phyloP scores from a whole-genome alignment of 1,140 invertebrate species.

The Drosophila takahashii region DNA sequence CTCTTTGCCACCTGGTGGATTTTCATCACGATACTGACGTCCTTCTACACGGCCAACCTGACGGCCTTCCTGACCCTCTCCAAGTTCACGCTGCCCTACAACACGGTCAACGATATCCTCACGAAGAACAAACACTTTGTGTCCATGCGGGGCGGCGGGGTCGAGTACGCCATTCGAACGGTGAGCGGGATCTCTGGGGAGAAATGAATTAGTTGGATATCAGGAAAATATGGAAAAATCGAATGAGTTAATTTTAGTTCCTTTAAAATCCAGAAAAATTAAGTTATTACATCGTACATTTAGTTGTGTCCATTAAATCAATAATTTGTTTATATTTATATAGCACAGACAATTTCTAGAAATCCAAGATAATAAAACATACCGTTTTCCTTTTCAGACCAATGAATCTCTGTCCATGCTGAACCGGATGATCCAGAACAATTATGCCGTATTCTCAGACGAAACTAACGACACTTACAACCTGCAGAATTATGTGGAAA shows the following conservation, averaged over 20 bases:
- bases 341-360: no score
- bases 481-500: slow-evolving; percentile 84
- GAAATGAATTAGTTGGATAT: background rate
- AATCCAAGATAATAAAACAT: no score
- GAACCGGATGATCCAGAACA: slow-evolving; percentile 73
- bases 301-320: no score
- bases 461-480: slow-evolving; percentile 83
- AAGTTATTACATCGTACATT: no score
- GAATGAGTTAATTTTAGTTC: no score
- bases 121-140: slow-evolving; percentile 89
- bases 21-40: slow-evolving; percentile 93
- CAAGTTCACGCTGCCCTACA: slow-evolving; percentile 91
- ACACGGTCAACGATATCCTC: slow-evolving; percentile 89
- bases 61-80: slow-evolving; percentile 95
- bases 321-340: no score
- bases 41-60: slow-evolving; percentile 96
- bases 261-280: no score
- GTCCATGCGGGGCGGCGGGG: slow-evolving; percentile 87
- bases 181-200: slow-evolving; percentile 84
- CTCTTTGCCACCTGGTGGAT: slow-evolving; percentile 96
- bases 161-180: slow-evolving; percentile 88
- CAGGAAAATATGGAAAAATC: background rate
- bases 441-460: slow-evolving; percentile 73
- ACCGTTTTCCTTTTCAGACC: no score
- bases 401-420: slow-evolving; percentile 77